phyloP scores from a whole-genome alignment of 2,113 vertebrate genomes.

The Cygnus buccinator region DNA sequence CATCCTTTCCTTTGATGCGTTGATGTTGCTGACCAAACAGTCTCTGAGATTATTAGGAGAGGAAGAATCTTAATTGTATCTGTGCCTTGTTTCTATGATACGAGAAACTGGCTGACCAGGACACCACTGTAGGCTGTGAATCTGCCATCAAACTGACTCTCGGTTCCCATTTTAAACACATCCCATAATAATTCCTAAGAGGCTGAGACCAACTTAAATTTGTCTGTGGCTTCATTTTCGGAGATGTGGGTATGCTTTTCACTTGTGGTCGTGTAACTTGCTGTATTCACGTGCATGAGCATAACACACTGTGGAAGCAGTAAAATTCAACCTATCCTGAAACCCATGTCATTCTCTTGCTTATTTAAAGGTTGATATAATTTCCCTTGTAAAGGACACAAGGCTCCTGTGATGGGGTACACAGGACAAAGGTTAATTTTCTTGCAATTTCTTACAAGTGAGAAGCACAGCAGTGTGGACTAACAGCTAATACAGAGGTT shows the following conservation, averaged over 20 bases:
- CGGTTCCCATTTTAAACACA: not conserved
- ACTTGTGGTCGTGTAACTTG: not conserved
- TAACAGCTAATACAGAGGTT: not conserved
- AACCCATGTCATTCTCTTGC: not conserved
- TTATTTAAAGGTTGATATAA: not conserved
- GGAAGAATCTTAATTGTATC: not conserved
- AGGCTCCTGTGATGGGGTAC: not conserved
- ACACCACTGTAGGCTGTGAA: not conserved
- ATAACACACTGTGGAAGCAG: not conserved
- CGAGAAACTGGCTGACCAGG: not conserved
- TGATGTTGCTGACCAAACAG: not conserved
- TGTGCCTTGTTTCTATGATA: not conserved
- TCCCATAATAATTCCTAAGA: not conserved
- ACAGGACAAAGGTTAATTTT: not conserved
- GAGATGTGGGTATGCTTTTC: not conserved
- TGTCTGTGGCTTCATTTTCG: not conserved
- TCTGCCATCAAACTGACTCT: not conserved
- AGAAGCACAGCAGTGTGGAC: not conserved
- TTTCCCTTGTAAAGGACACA: not conserved
- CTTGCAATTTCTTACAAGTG: not conserved
- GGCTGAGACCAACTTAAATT: not conserved
- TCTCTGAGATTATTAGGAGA: not conserved
- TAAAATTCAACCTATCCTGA: not conserved
- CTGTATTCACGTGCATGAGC: rapidly evolving
- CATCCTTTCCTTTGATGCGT: not conserved